phyloP scores from a whole-genome alignment of 2,888 invertebrate genomes.

The Molorchus minor region DNA sequence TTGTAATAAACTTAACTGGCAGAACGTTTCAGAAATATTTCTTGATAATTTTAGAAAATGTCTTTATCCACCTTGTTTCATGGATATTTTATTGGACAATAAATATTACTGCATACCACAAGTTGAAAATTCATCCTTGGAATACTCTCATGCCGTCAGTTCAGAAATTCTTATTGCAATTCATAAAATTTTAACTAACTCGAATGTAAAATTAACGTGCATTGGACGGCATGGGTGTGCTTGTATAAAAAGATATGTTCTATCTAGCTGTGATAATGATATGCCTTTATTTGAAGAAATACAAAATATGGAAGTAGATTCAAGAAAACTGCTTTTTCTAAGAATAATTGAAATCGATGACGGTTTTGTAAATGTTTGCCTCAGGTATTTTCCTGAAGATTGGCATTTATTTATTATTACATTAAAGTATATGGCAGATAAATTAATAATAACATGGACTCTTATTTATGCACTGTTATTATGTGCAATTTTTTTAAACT shows the following conservation, averaged over 20 bases:
- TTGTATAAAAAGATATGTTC: conserved; percentile 41
- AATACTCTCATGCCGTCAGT: conserved; percentile 69
- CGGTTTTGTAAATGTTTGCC: conserved; percentile 51
- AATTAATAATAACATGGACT: conserved; percentile 58
- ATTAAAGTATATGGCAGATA: conserved; percentile 68
- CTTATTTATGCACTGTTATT: conserved; percentile 70
- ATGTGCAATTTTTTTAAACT: conserved; percentile 67
- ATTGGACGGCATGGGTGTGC: conserved; percentile 50
- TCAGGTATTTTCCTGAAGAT: conserved; percentile 65
- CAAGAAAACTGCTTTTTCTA: conserved; percentile 53
- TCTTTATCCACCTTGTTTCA: conserved; percentile 71
- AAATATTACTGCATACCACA: conserved; percentile 75
- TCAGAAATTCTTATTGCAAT: conserved; percentile 71
- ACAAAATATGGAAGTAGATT: conserved; percentile 47
- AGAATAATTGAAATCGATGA: conserved; percentile 59
- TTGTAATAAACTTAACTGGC: conserved; percentile 33
- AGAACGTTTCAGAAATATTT: conserved; percentile 71
- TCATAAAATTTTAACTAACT: conserved; percentile 59
- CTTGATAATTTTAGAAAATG: conserved; percentile 69
- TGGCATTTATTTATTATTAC: conserved; percentile 70
- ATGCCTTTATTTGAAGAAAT: conserved; percentile 59
- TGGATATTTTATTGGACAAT: conserved; percentile 74
- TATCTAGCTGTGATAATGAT: conserved; percentile 34
- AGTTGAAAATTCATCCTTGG: conserved; percentile 73
- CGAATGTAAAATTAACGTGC: conserved; percentile 48